Conservation (phyloP, 2,113 vertebrate genomes). For the Columbina picui region DNA sequence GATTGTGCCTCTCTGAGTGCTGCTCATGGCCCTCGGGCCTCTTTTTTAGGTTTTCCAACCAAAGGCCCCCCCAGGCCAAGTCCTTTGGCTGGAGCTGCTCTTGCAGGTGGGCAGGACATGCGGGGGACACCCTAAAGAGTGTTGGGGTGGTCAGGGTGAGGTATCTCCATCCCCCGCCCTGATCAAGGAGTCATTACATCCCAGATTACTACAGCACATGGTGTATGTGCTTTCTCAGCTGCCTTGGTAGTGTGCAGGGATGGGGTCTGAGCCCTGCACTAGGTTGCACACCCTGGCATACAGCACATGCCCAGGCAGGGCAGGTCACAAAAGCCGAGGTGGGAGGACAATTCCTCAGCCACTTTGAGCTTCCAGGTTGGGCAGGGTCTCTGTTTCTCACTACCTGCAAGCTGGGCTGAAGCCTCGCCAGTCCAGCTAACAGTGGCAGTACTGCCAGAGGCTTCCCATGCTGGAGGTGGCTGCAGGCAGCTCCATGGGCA, state of each 20-base stretch:
- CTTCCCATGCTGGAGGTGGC: background rate
- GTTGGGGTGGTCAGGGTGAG: background rate
- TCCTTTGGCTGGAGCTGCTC: background rate
- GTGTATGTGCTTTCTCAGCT: background rate
- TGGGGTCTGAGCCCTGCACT: background rate
- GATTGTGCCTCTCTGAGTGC: background rate
- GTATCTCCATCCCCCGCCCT: background rate
- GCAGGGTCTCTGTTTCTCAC: fast-evolving
- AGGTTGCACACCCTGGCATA: fast-evolving
- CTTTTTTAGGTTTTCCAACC: background rate
- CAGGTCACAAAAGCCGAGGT: background rate
- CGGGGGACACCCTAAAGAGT: fast-evolving
- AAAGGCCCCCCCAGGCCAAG: background rate
- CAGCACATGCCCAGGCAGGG: fast-evolving
- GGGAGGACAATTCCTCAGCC: background rate
- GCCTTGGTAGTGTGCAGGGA: background rate
- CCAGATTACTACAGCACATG: background rate
- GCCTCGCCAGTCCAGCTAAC: fast-evolving
- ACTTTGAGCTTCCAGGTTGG: background rate
- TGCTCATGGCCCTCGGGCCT: background rate
- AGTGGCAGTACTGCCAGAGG: background rate
- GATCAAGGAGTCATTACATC: background rate
- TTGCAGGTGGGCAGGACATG: fast-evolving
- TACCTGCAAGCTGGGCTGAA: background rate
- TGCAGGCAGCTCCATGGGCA: background rate